phyloP scores from a whole-genome alignment of 1,140 invertebrate species.

The Micrasema longulum region DNA sequence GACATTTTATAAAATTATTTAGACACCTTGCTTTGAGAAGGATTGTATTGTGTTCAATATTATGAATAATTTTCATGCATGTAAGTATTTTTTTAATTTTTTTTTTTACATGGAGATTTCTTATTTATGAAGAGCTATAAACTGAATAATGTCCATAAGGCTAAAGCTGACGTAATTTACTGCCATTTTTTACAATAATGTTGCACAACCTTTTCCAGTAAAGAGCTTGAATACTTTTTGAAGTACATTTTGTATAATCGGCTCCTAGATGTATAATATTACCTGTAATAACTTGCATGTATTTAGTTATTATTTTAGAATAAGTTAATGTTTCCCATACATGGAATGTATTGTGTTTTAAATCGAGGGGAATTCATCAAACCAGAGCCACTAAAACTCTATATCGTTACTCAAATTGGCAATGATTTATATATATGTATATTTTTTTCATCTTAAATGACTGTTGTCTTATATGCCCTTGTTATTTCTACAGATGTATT shows the following conservation, averaged over 20 bases:
- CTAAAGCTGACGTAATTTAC: slow-evolving; percentile 13
- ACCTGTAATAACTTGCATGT: background rate
- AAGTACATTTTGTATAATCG: too few species aligned
- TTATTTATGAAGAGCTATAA: too few species aligned
- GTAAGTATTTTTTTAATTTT: too few species aligned
- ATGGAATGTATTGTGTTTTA: background rate
- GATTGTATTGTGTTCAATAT: background rate
- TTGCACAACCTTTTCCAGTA: slow-evolving; percentile 11
- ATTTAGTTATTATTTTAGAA: background rate
- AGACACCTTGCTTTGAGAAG: background rate
- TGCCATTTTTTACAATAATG: slow-evolving; percentile 29
- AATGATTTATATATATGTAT: too few species aligned
- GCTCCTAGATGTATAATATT: background rate
- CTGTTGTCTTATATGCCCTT: too few species aligned
- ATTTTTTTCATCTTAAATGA: too few species aligned
- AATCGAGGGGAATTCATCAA: background rate
- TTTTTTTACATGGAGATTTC: too few species aligned
- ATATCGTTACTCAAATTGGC: too few species aligned
- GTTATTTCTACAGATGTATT: too few species aligned
- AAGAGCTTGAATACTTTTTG: slow-evolving; percentile 23
- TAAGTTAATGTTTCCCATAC: background rate
- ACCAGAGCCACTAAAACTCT: background rate
- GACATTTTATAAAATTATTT: background rate
- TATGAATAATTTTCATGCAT: background rate
- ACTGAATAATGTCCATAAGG: background rate